These are phyloP conservation scores for Sebastes glaucus DNA, from an alignment of 2,797 vertebrate species.

Conservation along the genomic window DNA sequence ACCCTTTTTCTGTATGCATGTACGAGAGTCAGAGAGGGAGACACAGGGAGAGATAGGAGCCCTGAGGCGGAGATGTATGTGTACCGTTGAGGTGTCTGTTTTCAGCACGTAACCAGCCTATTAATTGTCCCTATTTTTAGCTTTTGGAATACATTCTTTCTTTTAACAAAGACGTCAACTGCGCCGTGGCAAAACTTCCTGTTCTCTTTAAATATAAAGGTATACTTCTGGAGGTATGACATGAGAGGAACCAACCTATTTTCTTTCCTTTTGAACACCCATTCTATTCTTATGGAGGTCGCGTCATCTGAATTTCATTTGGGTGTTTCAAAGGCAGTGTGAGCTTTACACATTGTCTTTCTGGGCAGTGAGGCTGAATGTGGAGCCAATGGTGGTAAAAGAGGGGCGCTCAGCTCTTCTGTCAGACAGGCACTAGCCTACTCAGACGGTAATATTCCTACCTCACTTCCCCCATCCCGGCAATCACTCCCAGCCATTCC, in stretches of 20 bases:
- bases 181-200: slow-evolving; percentile 17
- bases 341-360: slow-evolving; percentile 36
- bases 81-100: slow-evolving; percentile 41
- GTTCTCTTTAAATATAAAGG: slow-evolving; percentile 33
- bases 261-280: slow-evolving; percentile 35
- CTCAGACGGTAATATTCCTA: slow-evolving; percentile 63
- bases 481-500: slow-evolving; percentile 66
- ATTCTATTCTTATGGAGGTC: slow-evolving; percentile 4
- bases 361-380: slow-evolving; percentile 24
- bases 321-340: slow-evolving; percentile 33
- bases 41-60: slow-evolving; percentile 28
- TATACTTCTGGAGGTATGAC: slow-evolving; percentile 28
- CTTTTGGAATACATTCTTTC: slow-evolving; percentile 20
- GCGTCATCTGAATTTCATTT: slow-evolving; percentile 49
- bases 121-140: slow-evolving; percentile 69
- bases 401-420: slow-evolving; percentile 45
- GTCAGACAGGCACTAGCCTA: slow-evolving; percentile 40
- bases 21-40: slow-evolving; percentile 28
- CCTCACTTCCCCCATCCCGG: slow-evolving; percentile 62
- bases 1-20: slow-evolving; percentile 43
- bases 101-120: slow-evolving; percentile 46
- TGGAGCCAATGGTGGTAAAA: slow-evolving; percentile 43
- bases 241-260: slow-evolving; percentile 31
- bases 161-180: slow-evolving; percentile 35
- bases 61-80: slow-evolving; percentile 40